Conservation (phyloP, 2,113 vertebrate species). For the Setophaga kirtlandii region DNA sequence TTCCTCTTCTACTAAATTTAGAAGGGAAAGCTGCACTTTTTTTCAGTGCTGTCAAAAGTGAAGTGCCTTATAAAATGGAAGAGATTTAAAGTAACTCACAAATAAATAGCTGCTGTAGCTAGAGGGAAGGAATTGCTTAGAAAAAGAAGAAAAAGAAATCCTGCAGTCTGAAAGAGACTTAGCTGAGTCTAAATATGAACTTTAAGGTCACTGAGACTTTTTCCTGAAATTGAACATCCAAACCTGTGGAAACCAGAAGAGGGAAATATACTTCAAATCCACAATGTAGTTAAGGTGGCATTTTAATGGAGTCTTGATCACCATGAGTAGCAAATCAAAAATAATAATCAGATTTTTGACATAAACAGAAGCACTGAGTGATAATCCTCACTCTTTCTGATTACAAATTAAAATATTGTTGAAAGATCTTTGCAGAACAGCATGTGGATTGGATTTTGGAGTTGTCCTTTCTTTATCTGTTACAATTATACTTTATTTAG, state of each 20-base stretch:
- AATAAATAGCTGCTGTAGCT: slow-evolving; percentile 49
- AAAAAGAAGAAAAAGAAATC: slow-evolving; percentile 34
- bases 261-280: not conserved
- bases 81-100: slow-evolving; percentile 59
- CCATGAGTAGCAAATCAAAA: not conserved
- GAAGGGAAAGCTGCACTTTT: slow-evolving; percentile 41
- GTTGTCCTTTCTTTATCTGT: not conserved
- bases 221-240: not conserved
- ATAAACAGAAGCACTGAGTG: not conserved
- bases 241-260: not conserved
- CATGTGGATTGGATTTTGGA: not conserved
- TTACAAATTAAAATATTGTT: not conserved
- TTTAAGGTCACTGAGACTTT: not conserved
- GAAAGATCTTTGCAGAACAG: not conserved
- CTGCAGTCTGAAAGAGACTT: slow-evolving; percentile 13
- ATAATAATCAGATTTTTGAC: not conserved
- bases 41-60: slow-evolving; percentile 47
- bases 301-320: not conserved
- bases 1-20: slow-evolving; percentile 42
- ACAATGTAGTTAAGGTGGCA: not conserved
- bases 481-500: not conserved
- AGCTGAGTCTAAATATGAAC: slow-evolving; percentile 36
- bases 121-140: slow-evolving; percentile 27
- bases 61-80: slow-evolving; percentile 55
- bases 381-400: not conserved